Evolutionary conservation across 2,797 vertebrate species (phyloP).

Genomic region (Enteromius radiatus): DNA sequence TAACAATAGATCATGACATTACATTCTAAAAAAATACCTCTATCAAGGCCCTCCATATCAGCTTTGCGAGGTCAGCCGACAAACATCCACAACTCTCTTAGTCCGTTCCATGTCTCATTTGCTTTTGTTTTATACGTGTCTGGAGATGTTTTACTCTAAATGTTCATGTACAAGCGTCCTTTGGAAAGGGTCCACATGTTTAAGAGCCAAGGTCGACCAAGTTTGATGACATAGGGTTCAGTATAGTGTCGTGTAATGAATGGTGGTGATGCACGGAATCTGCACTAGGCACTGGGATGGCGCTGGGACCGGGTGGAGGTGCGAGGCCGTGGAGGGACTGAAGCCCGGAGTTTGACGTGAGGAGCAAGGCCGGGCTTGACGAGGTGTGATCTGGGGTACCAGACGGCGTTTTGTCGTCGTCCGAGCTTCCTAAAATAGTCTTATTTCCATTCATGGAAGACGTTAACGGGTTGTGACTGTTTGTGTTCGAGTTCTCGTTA

Average conservation of each 20-base stretch:
- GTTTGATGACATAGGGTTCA: constrained; percentile 99
- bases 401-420: constrained; percentile 97
- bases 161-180: constrained; percentile 66
- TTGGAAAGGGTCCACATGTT: constrained; percentile 60
- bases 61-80: constrained; percentile 58
- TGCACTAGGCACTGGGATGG: constrained; percentile 88
- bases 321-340: constrained; percentile 91
- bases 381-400: constrained; percentile 96
- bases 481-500: constrained; percentile 97
- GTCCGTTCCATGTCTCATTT: constrained; percentile 60
- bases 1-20: constrained; percentile 74
- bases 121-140: constrained; percentile 69
- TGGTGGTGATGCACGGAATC: constrained; percentile 96
- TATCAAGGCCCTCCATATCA: constrained; percentile 64
- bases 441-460: constrained; percentile 98
- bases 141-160: constrained; percentile 65
- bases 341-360: constrained; percentile 86
- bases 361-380: constrained; percentile 90
- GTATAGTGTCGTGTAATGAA: constrained; percentile 95
- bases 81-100: constrained; percentile 62
- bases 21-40: constrained; percentile 74
- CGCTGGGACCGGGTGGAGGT: constrained; percentile 95
- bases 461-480: constrained; percentile 92
- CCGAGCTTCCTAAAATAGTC: constrained; percentile 95
- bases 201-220: constrained; percentile 98